Evolutionary conservation across 2,888 invertebrate species (phyloP), one percentile per base, ranked within the genome.

Genomic region (Euzetes globulus): DNA sequence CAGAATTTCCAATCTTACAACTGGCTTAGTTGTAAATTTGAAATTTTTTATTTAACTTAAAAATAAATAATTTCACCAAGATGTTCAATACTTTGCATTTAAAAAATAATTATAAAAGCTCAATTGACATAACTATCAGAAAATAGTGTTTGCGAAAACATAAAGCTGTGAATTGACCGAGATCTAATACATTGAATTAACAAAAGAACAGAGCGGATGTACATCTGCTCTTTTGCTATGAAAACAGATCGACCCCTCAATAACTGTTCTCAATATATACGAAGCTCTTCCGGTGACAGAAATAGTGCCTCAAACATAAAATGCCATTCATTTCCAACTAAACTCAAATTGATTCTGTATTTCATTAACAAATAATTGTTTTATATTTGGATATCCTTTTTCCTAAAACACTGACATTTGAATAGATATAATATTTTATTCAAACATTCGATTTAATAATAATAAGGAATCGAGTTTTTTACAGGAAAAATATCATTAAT

Each of bases 281-380:
- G 27, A 33, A 63, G 63, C 63, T 63, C 63, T 63, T 63, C 63
- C 63, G 63, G 63, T 63, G 33, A 63, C 63, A 63, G 33, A 63
- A 63, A 63, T 63, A 63, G 33, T 63, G n/a, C 37, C 25, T 60
- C 29, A 63, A 37, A 63, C 29, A 63, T 63, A 63, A 37, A n/a
- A 33, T 29, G 37, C 25, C 63, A 19, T 29, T 37, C 22, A 22
- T 55, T 22, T 55, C 13, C 55, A 52, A 52, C 52, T n/a, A 52
- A 47, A 52, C 15, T 19, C n/a, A 52, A 52, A n/a, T 52, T 19
- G 19, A 19, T 52, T 33, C 9, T 52, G 52, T n/a, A 52, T 52
- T 52, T 52, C n/a, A 52, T 52, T 52, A 52, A 15, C n/a, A 6
- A 19, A 52, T 52, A 52, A 33, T 33, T 33, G 33, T 33, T 33